Conservation (phyloP, 2,888 invertebrate species). For the Cryptosula pallasiana region DNA sequence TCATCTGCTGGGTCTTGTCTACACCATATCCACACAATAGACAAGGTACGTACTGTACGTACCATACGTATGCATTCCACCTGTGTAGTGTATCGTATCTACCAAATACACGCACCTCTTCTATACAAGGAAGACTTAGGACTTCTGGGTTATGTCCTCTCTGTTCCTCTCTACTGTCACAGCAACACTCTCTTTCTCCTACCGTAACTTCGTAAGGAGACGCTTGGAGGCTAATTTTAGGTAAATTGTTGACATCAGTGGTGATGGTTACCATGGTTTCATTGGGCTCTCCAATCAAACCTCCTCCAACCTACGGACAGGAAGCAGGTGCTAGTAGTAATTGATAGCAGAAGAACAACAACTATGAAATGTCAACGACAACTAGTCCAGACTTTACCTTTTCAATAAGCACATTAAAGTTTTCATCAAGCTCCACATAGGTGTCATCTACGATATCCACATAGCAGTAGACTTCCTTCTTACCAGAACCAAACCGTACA, state of each 20-base stretch:
- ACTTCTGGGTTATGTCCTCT: slow-evolving; percentile 14
- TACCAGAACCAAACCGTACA: neutral
- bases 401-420: slow-evolving; percentile 8
- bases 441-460: slow-evolving; percentile 15
- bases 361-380: too few species aligned
- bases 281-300: slow-evolving; percentile 37
- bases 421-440: slow-evolving; percentile 1
- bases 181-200: neutral
- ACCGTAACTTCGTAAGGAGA: neutral
- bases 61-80: too few species aligned
- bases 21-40: neutral
- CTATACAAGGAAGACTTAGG: neutral
- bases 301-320: slow-evolving; percentile 36
- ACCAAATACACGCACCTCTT: neutral
- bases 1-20: neutral
- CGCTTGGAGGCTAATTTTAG: slow-evolving; percentile 34
- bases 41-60: too few species aligned
- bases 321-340: too few species aligned
- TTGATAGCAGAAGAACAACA: too few species aligned
- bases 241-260: slow-evolving; percentile 48
- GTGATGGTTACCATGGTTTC: slow-evolving; percentile 40
- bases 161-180: slow-evolving; percentile 15
- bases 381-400: too few species aligned
- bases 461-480: slow-evolving; percentile 8
- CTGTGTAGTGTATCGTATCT: too few species aligned